Conservation (phyloP, 2,113 vertebrate species). For the Syngnathus scovelli region DNA sequence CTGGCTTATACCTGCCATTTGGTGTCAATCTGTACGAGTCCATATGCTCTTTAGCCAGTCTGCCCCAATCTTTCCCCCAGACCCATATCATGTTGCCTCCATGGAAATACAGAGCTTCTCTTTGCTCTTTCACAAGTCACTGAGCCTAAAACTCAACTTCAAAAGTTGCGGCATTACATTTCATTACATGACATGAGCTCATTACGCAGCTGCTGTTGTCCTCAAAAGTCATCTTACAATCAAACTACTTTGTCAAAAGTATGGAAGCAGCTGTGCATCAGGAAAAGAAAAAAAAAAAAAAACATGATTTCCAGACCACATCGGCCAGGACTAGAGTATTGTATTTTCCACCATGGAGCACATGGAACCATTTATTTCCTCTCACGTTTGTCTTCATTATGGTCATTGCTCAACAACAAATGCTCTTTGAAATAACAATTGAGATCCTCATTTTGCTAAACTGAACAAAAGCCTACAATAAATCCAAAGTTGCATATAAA, state of each 20-base stretch:
- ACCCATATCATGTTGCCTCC: background rate
- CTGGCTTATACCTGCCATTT: background rate
- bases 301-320: no score
- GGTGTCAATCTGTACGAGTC: background rate
- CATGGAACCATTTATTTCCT: no score
- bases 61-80: background rate
- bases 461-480: background rate
- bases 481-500: background rate
- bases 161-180: slow-evolving; percentile 3
- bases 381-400: background rate
- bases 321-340: no score
- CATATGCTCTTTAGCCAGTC: background rate
- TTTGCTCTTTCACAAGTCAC: background rate
- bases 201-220: slow-evolving; percentile 1
- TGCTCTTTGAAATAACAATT: background rate
- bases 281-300: background rate
- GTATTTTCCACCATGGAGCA: no score
- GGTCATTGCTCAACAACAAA: background rate
- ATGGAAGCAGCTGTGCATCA: slow-evolving; percentile 1
- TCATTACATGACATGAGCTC: slow-evolving; percentile 1
- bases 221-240: background rate
- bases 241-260: background rate
- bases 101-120: background rate
- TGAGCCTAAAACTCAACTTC: slow-evolving; percentile 4
- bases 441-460: background rate